Evolutionary conservation across 2,888 invertebrate genomes (phyloP), one percentile per base, ranked within the genome.

Genomic region (Tuta absoluta): DNA sequence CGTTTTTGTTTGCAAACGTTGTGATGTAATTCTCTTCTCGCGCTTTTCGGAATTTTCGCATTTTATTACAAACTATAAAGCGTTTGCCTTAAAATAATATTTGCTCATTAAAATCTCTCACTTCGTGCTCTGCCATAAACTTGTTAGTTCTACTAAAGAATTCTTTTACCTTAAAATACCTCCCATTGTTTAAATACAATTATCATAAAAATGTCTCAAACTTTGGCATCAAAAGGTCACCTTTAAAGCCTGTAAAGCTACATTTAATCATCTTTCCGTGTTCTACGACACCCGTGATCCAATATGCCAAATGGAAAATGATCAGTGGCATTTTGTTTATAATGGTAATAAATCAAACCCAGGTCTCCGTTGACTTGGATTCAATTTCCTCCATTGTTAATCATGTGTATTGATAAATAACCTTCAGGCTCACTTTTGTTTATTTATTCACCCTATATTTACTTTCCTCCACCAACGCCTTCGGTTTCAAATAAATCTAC

Each of bases 301-400:
- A 88, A 89, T 89, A 84, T 79, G 66, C 78, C 75, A 82, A 86
- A 85, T 86, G 81, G 85, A 83, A 87, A 88, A 87, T 87, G 86
- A 91, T 89, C 87, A 86, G 82, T 84, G 56, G 82, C 84, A 87
- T 87, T 90, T 89, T 89, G 88, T 89, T 86, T 89, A 86, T 87
- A 86, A 86, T 85, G 76, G 79, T 82, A 86, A 90, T 90, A 90
- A 89, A 91, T 91, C 89, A 91, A 86, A 83, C 83, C 75, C 72
- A 79, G 81, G 86, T 86, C 86, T 83, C 85, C 79, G 81, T 84
- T 86, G 89, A 89, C 85, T 89, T 80, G 79, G 83, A 85, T 91
- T 89, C 91, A 91, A 91, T 91, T 91, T 89, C 87, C 89, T 85
- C 85, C 85, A 82, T 85, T 87, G 87, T 89, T 90, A 91, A 89